phyloP scores from a whole-genome alignment of 2,888 invertebrate species.

The Drosophila birchii region DNA sequence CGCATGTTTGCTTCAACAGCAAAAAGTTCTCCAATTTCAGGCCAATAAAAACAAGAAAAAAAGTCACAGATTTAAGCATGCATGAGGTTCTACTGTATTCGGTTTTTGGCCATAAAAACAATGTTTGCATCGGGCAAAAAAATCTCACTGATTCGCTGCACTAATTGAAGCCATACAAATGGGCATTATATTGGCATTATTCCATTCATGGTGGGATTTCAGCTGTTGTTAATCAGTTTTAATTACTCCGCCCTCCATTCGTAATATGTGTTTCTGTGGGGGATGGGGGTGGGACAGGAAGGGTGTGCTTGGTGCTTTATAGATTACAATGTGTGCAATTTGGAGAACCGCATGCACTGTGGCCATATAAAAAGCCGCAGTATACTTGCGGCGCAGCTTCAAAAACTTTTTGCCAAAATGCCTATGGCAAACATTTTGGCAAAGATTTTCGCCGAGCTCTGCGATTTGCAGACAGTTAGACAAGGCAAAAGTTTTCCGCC shows the following conservation, averaged over 20 bases:
- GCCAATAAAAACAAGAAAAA: neutral
- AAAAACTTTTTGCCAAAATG: conserved; percentile 66
- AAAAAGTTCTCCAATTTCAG: conserved; percentile 12
- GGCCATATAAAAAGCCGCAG: conserved; percentile 66
- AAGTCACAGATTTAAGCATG: neutral
- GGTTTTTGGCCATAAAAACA: conserved; percentile 16
- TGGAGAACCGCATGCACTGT: conserved; percentile 57
- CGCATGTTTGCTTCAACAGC: neutral
- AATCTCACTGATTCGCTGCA: conserved; percentile 20
- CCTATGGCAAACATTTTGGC: conserved; percentile 78
- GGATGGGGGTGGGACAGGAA: no score
- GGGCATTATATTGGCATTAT: conserved; percentile 39
- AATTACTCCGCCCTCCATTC: conserved; percentile 43
- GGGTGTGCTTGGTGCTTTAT: conserved; percentile 17
- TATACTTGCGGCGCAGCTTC: conserved; percentile 61
- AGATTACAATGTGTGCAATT: conserved; percentile 58
- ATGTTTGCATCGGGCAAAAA: conserved; percentile 26
- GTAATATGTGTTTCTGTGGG: neutral
- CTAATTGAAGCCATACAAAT: conserved; percentile 36
- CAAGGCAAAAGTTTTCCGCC: conserved; percentile 65
- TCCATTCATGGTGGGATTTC: conserved; percentile 34
- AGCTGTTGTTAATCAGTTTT: conserved; percentile 59
- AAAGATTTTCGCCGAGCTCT: conserved; percentile 78
- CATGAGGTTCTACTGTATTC: conserved; percentile 13
- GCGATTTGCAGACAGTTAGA: conserved; percentile 80